Evolutionary conservation across 2,113 vertebrate species (phyloP).

Genomic region (Phrynosoma blainvillii): DNA sequence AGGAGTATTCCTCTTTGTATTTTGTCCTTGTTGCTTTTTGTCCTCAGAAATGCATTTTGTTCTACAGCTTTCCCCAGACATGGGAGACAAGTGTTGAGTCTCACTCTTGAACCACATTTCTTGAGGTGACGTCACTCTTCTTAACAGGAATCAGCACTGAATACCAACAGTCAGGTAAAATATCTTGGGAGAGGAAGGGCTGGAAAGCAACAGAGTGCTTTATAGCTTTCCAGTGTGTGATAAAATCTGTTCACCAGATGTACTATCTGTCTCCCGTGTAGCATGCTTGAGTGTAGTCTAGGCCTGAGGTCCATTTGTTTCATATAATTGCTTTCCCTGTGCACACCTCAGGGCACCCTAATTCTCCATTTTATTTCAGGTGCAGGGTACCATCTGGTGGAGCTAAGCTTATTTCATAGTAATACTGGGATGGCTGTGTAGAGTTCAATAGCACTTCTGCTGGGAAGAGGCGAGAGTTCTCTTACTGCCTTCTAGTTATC

Average conservation of each 20-base stretch:
- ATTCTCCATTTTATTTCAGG: constrained; percentile 98
- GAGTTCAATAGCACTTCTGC: constrained; percentile 66
- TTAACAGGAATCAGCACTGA: constrained; percentile 80
- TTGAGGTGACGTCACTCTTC: constrained; percentile 82
- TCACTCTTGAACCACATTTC: constrained; percentile 65
- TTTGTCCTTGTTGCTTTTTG: constrained; percentile 58
- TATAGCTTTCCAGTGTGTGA: constrained; percentile 85
- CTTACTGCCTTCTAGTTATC: constrained; percentile 79
- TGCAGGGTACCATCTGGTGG: constrained; percentile 97
- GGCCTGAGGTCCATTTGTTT: constrained; percentile 97
- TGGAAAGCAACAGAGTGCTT: constrained; percentile 76
- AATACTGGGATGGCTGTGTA: constrained; percentile 69
- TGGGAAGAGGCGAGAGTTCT: constrained; percentile 61
- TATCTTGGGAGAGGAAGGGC: constrained; percentile 78
- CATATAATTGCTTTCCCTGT: constrained; percentile 97
- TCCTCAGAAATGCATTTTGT: constrained; percentile 57
- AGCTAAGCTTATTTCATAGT: constrained; percentile 83
- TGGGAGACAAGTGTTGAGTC: constrained; percentile 41
- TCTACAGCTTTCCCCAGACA: constrained; percentile 67
- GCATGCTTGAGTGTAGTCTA: constrained; percentile 87
- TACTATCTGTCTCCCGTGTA: constrained; percentile 86
- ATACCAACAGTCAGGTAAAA: constrained; percentile 83
- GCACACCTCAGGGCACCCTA: constrained; percentile 96
- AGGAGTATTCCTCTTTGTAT: not conserved
- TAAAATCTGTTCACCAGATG: constrained; percentile 89